Evolutionary conservation across 2,888 invertebrate species (phyloP).

Genomic region (Microplitis deprimator): DNA sequence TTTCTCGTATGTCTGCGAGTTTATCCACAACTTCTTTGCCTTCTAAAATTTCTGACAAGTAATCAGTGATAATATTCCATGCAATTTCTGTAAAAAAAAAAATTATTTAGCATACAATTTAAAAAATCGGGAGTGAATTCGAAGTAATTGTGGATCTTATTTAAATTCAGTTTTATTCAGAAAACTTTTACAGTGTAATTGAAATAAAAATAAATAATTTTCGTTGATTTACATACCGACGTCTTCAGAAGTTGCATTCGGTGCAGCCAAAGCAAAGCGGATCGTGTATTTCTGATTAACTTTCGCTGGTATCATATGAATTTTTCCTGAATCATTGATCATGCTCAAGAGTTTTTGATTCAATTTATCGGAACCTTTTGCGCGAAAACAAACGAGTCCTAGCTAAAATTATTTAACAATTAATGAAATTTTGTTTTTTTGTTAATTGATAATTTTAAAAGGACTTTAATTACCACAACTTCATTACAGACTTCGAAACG

Average conservation of each 20-base stretch:
- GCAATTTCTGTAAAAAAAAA: constrained; percentile 77
- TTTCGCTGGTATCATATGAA: constrained; percentile 97
- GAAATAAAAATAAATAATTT: too few species aligned
- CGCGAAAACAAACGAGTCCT: constrained; percentile 92
- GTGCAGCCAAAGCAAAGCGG: constrained; percentile 93
- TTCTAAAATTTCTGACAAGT: constrained; percentile 85
- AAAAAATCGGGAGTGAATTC: background rate
- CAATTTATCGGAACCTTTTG: constrained; percentile 83
- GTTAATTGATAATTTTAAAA: background rate
- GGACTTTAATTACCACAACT: constrained; percentile 79
- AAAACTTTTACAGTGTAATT: too few species aligned
- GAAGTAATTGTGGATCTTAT: background rate
- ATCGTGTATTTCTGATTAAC: constrained; percentile 93
- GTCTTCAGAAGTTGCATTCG: constrained; percentile 88
- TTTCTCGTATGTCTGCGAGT: constrained; percentile 81
- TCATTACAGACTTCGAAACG: constrained; percentile 94
- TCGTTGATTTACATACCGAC: constrained; percentile 75
- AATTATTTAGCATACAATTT: background rate
- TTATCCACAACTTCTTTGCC: constrained; percentile 79
- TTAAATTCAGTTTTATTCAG: too few species aligned
- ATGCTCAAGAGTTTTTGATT: constrained; percentile 93
- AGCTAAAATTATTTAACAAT: constrained; percentile 74
- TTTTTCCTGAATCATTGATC: constrained; percentile 94
- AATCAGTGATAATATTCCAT: constrained; percentile 88
- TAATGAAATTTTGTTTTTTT: background rate